These are phyloP conservation scores for Xestia sexstrigata DNA, from an alignment of 2,888 invertebrate species.

Conservation along the genomic window DNA sequence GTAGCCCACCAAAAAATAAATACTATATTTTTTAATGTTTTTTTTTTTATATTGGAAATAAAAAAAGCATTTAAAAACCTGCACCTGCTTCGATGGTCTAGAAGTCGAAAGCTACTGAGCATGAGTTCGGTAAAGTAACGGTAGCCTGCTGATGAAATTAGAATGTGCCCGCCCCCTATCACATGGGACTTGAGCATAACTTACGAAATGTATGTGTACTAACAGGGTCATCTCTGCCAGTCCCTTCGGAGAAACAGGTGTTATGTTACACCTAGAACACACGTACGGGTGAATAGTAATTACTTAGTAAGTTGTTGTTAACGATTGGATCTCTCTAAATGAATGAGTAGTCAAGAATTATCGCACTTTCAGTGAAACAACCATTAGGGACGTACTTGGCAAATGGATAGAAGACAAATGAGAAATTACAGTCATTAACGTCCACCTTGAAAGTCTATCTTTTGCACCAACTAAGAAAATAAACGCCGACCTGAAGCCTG, in stretches of 20 bases:
- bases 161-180: too few relatives aligned
- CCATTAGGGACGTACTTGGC: neutral
- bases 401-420: neutral
- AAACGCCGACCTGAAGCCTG: neutral
- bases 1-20: too few relatives aligned
- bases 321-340: neutral
- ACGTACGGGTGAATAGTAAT: neutral
- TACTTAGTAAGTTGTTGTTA: neutral
- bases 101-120: too few relatives aligned
- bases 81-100: too few relatives aligned
- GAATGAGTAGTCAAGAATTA: conserved; percentile 5
- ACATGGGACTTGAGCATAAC: too few relatives aligned
- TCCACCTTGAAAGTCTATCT: neutral
- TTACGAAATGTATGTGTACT: neutral
- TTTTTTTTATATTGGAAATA: too few relatives aligned
- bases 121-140: too few relatives aligned
- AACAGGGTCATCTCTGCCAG: neutral
- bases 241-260: neutral
- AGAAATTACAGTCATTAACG: neutral
- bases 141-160: too few relatives aligned
- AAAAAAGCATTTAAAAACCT: too few relatives aligned
- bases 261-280: neutral
- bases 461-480: neutral
- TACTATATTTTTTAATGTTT: too few relatives aligned
- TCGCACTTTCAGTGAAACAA: neutral